These are phyloP conservation scores for Dicaeum eximium DNA, from an alignment of 2,113 vertebrate genomes.

Conservation along the genomic window DNA sequence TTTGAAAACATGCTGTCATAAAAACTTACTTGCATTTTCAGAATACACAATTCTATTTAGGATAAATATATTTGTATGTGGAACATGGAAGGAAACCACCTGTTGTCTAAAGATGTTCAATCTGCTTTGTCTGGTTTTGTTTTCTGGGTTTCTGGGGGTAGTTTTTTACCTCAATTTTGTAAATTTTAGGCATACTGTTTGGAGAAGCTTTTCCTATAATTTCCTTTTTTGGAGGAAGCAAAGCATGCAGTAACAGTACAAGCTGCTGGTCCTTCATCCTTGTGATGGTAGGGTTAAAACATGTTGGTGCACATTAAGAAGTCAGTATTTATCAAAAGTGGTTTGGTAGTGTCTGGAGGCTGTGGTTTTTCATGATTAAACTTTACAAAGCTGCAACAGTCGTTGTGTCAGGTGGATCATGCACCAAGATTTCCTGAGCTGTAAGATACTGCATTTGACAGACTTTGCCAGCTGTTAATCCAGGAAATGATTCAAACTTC, in stretches of 20 bases:
- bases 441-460: background rate
- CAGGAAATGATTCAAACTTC: background rate
- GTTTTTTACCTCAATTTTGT: background rate
- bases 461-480: background rate
- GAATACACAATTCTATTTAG: background rate
- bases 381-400: background rate
- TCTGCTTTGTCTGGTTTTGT: background rate
- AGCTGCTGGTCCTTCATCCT: background rate
- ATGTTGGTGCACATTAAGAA: background rate
- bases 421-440: background rate
- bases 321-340: background rate
- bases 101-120: background rate
- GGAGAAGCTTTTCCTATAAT: background rate
- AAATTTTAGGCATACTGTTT: background rate
- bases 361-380: background rate
- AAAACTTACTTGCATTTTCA: background rate
- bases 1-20: background rate
- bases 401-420: background rate
- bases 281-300: background rate
- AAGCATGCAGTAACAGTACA: background rate
- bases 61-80: background rate
- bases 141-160: background rate
- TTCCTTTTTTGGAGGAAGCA: background rate
- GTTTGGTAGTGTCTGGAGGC: background rate
- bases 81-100: background rate